phyloP scores from a whole-genome alignment of 2,797 vertebrate species.

The Sebastes wilsoni region DNA sequence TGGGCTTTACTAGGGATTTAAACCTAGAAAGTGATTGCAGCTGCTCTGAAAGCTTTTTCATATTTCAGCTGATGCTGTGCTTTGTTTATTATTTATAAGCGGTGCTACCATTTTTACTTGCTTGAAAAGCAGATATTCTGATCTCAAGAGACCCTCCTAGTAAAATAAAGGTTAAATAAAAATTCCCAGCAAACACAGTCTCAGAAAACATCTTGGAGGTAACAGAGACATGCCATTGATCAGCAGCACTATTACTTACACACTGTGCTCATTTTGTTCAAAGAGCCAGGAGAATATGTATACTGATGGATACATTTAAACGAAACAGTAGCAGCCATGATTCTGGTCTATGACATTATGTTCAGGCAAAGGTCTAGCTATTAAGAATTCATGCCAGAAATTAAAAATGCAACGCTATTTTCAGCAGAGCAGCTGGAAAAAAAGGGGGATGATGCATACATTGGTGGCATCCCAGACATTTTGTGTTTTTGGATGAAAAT shows the following conservation, averaged over 20 bases:
- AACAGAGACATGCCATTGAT: background rate
- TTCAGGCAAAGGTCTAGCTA: background rate
- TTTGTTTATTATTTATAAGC: background rate
- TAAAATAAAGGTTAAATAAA: background rate
- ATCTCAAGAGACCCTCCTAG: background rate
- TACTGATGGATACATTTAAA: background rate
- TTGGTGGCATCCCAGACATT: background rate
- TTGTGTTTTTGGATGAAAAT: background rate
- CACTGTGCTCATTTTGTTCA: background rate
- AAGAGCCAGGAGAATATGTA: background rate
- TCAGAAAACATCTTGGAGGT: background rate
- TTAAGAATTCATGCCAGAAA: constrained; percentile 11
- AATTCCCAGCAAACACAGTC: background rate
- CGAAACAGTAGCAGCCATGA: background rate
- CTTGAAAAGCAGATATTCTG: background rate
- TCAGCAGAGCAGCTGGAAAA: background rate
- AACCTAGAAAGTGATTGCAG: background rate
- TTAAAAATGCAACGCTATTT: constrained; percentile 17
- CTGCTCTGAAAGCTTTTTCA: background rate
- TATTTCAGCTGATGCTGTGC: background rate
- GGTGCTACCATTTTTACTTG: background rate
- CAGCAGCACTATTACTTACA: background rate
- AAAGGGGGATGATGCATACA: background rate
- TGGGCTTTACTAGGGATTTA: background rate
- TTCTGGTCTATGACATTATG: constrained; percentile 6